Evolutionary conservation across 1,140 invertebrate genomes (phyloP), one percentile per base, ranked within the genome.

Genomic region (Bombus difficillimus): DNA sequence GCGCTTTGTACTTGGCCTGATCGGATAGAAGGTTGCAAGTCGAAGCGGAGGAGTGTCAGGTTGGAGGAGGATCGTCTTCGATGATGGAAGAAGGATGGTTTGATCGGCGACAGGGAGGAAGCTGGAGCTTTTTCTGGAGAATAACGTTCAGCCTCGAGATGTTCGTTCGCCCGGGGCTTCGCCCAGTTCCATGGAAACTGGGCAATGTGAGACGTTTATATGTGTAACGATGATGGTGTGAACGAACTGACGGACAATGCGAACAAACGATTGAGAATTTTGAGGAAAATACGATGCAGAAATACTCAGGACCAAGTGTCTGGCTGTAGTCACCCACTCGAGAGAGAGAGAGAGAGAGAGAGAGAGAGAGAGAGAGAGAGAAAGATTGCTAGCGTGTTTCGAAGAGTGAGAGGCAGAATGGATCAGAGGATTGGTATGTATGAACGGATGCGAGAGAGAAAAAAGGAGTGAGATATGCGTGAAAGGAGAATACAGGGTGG

Each of bases 281-380:
- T 34, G 32, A 87, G 41, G 43, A 73, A 78, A 83, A 85, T 84
- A 90, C 86, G 92, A 94, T 94, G 89, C 91, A 94, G 91, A 95
- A 95, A 95, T 95, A 95, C 95, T 95, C 95, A 95, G 95, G 94
- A 95, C 94, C 94, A 94, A 95, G 93, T 93, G 92, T 95, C 92
- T 94, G 93, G 94, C 92, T 95, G 94, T 93, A 93, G 93, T 94
- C 94, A 94, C 92, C 90, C 90, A 87, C 89, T 92, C 83, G 87
- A 89, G 80, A 85, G 87, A 89, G 78, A 89, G 78, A 85, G 76
- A 84, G 80, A 72, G 79, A 81, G 79, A 69, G 43, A 15, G 43
- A 43, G 43, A 43, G 43, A 43, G 43, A 43, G 41, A 41, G 87
- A 88, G 80, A 85, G 87, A 89, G 80, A 89, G 80, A 84, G 76